Conservation (phyloP, 2,797 vertebrate species). For the Pseudochromis fuscus region DNA sequence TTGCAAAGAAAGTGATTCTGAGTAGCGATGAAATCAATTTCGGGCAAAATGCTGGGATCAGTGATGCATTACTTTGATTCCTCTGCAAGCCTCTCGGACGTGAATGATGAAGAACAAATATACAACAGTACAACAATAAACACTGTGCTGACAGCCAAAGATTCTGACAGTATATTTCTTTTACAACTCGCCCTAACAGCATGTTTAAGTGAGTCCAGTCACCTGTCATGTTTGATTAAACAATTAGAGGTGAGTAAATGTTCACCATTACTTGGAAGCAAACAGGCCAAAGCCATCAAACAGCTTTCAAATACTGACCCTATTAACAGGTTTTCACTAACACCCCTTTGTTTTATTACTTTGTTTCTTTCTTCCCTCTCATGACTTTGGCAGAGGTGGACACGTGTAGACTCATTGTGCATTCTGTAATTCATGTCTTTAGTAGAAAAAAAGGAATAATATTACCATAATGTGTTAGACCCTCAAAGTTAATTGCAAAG, state of each 20-base stretch:
- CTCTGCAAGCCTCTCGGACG: slow-evolving; percentile 18
- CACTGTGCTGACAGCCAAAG: not conserved
- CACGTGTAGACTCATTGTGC: slow-evolving; percentile 33
- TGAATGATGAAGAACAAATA: slow-evolving; percentile 17
- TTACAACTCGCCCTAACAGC: slow-evolving; percentile 15
- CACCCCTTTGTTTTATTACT: slow-evolving; percentile 53
- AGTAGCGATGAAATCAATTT: slow-evolving; percentile 47
- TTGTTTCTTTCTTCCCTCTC: slow-evolving; percentile 20
- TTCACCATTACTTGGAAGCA: slow-evolving; percentile 54
- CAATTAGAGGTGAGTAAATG: slow-evolving; percentile 56
- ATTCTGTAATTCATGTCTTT: slow-evolving; percentile 45
- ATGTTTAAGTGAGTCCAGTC: slow-evolving; percentile 39
- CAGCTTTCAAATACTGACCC: slow-evolving; percentile 34
- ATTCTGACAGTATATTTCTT: slow-evolving; percentile 5
- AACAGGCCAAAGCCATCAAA: slow-evolving; percentile 54
- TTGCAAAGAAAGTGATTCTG: slow-evolving; percentile 32
- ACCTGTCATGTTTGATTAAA: slow-evolving; percentile 45
- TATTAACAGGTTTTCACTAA: slow-evolving; percentile 49
- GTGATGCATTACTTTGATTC: slow-evolving; percentile 39
- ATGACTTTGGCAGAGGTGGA: slow-evolving; percentile 36
- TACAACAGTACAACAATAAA: slow-evolving; percentile 19
- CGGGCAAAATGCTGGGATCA: slow-evolving; percentile 33
- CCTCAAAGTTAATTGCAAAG: slow-evolving; percentile 63
- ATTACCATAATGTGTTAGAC: slow-evolving; percentile 37
- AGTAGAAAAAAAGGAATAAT: slow-evolving; percentile 32